Conservation (phyloP, 2,888 invertebrate genomes). For the Adineta ricciae region DNA sequence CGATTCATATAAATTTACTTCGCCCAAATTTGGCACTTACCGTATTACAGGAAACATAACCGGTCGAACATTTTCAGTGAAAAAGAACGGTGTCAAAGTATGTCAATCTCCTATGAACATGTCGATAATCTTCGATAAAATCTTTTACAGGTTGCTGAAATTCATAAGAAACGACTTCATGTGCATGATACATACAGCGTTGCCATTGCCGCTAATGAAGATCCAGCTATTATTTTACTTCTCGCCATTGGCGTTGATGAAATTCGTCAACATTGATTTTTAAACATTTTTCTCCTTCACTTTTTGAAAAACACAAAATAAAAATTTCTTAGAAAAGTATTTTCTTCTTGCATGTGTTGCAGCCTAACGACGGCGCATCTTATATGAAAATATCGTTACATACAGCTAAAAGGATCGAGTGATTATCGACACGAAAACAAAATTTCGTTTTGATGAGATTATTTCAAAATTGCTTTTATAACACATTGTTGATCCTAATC, state of each 20-base stretch:
- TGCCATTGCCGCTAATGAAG: background rate
- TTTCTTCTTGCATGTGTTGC: too few relatives aligned
- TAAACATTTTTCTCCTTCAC: background rate
- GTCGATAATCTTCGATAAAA: too few relatives aligned
- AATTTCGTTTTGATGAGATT: background rate
- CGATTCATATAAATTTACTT: background rate
- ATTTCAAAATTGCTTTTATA: background rate
- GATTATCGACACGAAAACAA: background rate
- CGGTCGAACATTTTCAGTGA: background rate
- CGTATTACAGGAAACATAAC: background rate
- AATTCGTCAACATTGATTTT: background rate
- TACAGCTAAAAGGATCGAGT: background rate
- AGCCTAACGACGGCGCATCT: background rate
- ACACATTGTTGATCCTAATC: background rate
- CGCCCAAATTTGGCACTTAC: background rate
- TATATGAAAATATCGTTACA: too few relatives aligned
- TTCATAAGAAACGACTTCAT: background rate
- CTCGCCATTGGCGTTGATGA: background rate
- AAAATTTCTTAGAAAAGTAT: background rate
- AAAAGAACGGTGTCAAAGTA: background rate
- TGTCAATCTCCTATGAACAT: background rate
- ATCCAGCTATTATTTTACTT: background rate
- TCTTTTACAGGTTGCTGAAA: background rate
- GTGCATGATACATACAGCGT: background rate
- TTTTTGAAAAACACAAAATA: background rate